Conservation (phyloP, 2,113 vertebrate species). For the Oceanites oceanicus region DNA sequence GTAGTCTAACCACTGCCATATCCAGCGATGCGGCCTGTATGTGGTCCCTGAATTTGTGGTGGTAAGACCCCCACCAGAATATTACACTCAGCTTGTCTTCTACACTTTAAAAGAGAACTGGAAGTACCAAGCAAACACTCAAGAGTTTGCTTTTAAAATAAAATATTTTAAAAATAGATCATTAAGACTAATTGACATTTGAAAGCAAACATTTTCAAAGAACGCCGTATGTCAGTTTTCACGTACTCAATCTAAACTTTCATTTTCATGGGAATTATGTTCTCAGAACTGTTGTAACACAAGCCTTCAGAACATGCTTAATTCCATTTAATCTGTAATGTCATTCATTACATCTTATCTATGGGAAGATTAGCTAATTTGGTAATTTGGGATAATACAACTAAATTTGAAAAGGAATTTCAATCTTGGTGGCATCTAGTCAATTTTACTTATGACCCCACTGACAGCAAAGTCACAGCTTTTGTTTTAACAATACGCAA, state of each 20-base stretch:
- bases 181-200: not conserved
- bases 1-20: not conserved
- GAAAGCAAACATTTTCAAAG: constrained; percentile 2
- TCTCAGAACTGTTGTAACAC: not conserved
- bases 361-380: not conserved
- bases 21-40: not conserved
- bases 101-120: not conserved
- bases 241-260: not conserved
- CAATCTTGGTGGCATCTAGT: too few relatives aligned
- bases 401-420: too few relatives aligned
- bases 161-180: not conserved
- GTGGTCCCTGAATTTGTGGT: not conserved
- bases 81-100: not conserved
- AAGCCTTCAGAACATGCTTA: not conserved
- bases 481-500: too few relatives aligned
- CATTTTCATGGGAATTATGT: not conserved
- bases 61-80: not conserved
- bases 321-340: not conserved
- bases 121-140: not conserved
- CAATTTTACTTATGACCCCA: too few relatives aligned
- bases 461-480: too few relatives aligned
- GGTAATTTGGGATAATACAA: too few relatives aligned
- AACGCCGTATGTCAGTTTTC: not conserved
- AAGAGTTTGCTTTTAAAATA: not conserved
- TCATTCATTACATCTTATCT: not conserved